Evolutionary conservation across 2,888 invertebrate genomes (phyloP), one percentile per base, ranked within the genome.

Genomic region (Scrobipalpa costella): DNA sequence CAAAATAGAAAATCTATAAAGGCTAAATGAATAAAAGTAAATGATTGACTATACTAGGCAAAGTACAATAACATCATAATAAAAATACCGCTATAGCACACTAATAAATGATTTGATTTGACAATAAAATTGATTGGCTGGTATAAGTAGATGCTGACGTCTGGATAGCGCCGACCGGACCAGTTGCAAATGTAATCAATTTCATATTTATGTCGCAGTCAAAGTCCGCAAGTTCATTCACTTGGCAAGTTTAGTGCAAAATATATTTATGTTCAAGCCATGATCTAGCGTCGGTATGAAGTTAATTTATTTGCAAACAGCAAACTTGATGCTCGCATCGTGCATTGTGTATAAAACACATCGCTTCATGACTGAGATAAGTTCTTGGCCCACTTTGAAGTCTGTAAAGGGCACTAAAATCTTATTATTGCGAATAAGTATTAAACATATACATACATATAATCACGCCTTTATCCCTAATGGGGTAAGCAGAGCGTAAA

Each of bases 171-270:
- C 44, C 59, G 15, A 52, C 33, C 27, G 21, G 33, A 33, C 33
- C 49, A 61, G 36, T 61, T 47, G 61, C 64, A 55, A 58, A 58
- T 52, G 50, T 55, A 40, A 64, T 64, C 57, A 64, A 58, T 62
- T 65, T 63, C 60, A 62, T 63, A 44, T 44, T 44, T 44, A 44
- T 44, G 62, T 59, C 36, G 21, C 44, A 44, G 44, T n/a, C 55
- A 40, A 38, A 60, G 47, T 55, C 62, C 55, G 17, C 33, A 34
- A 21, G 62, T 59, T 62, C 55, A 36, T 65, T 63, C 60, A 65
- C 65, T 60, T 57, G 44, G 44, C 15, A 44, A 44, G 9, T 44
- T 44, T 44, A 27, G 13, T 52, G 11, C 17, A 17, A 13, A 52
- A 52, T 9, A 52, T 19, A 19, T 52, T 52, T 52, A 11, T 52